Percentiles rank a stretch among this genome's conserved stretches.
These are phyloP conservation scores for Ormyrus rosae DNA, from an alignment of 2,888 invertebrate genomes.

Conservation along the genomic window DNA sequence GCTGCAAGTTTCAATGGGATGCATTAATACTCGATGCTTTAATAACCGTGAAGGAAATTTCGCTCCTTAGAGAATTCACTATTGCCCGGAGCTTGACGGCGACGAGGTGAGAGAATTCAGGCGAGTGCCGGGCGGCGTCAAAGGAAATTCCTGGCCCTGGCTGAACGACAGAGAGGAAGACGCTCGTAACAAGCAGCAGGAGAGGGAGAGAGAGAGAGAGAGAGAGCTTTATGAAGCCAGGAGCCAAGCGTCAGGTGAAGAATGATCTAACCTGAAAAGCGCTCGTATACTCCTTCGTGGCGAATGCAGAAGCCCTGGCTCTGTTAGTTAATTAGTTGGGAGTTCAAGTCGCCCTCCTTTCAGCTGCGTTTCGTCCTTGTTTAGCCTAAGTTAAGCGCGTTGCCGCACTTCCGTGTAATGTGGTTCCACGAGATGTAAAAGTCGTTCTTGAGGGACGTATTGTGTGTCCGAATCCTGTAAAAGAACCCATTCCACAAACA, in stretches of 20 bases:
- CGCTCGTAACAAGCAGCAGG: background rate
- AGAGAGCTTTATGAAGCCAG: constrained; percentile 32
- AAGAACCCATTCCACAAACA: no score
- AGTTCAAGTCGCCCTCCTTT: constrained; percentile 16
- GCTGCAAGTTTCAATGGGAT: constrained; percentile 55
- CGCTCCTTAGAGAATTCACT: constrained; percentile 42
- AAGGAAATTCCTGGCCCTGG: constrained; percentile 49
- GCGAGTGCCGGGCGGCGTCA: constrained; percentile 34
- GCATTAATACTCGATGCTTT: constrained; percentile 57
- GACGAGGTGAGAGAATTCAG: constrained; percentile 35
- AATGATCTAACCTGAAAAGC: constrained; percentile 52
- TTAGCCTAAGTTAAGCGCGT: background rate
- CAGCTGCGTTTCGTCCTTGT: constrained; percentile 1
- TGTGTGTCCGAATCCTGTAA: no score
- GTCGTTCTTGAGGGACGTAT: background rate
- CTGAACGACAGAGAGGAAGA: background rate
- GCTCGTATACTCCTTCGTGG: background rate
- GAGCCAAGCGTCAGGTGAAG: constrained; percentile 46
- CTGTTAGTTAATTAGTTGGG: constrained; percentile 42
- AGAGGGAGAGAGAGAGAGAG: background rate
- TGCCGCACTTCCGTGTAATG: background rate
- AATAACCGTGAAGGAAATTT: constrained; percentile 55
- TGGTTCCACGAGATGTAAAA: background rate
- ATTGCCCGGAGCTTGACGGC: constrained; percentile 10
- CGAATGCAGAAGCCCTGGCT: background rate